Evolutionary conservation across 2,888 invertebrate genomes (phyloP).

Genomic region (Nephrocerus scutellatus): DNA sequence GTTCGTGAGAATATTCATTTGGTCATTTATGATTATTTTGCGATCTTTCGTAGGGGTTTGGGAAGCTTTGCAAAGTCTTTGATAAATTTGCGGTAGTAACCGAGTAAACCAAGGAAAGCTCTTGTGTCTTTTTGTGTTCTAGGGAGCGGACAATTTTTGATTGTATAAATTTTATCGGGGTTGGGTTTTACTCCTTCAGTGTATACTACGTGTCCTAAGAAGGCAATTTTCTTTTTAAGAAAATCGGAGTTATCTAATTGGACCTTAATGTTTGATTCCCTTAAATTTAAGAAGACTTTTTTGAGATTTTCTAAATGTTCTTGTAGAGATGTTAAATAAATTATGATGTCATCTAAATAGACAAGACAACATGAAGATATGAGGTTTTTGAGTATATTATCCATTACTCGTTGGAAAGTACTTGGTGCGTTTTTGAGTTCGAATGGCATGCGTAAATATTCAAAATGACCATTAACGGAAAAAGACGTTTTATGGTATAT

Average conservation of each 20-base stretch:
- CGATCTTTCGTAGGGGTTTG: too few species aligned
- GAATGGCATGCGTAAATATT: conserved; percentile 5
- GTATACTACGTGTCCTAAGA: conserved; percentile 33
- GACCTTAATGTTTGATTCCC: conserved; percentile 19
- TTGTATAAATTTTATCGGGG: conserved; percentile 28
- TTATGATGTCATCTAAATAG: conserved; percentile 10
- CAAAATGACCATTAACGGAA: conserved; percentile 3
- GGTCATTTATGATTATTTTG: background rate
- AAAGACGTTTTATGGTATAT: conserved; percentile 6
- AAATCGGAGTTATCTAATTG: too few species aligned
- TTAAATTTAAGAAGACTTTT: conserved; percentile 27
- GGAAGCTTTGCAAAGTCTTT: conserved; percentile 17
- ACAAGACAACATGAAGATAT: conserved; percentile 20
- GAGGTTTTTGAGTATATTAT: conserved; percentile 25
- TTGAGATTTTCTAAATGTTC: too few species aligned
- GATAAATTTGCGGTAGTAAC: conserved; percentile 23
- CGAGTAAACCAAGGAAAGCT: conserved; percentile 24
- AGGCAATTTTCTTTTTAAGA: conserved; percentile 26
- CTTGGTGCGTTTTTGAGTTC: conserved; percentile 6
- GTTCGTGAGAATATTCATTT: background rate
- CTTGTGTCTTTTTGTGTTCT: conserved; percentile 27
- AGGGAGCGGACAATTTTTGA: conserved; percentile 25
- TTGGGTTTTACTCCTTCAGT: too few species aligned
- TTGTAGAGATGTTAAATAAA: conserved; percentile 7
- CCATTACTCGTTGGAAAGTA: conserved; percentile 12